These are phyloP conservation scores for Anastrepha obliqua DNA, from an alignment of 1,140 invertebrate species.

Conservation along the genomic window DNA sequence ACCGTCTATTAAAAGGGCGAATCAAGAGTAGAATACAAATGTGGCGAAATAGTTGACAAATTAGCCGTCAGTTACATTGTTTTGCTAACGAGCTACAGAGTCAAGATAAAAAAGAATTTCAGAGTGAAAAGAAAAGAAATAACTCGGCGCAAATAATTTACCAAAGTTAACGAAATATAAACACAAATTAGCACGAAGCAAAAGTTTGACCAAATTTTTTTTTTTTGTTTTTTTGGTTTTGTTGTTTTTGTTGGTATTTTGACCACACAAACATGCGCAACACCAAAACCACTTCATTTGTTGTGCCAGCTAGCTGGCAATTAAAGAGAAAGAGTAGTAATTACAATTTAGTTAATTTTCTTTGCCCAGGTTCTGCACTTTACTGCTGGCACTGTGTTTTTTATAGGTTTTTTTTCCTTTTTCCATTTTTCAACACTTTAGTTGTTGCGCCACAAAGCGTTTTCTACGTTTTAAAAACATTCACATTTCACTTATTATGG, in stretches of 20 bases:
- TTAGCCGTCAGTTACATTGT: neutral
- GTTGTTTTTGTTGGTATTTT: neutral
- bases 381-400: neutral
- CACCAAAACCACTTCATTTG: constrained; percentile 30
- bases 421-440: neutral
- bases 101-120: neutral
- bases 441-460: neutral
- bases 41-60: neutral
- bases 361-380: neutral
- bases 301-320: neutral
- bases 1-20: no score
- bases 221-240: neutral
- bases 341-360: constrained; percentile 23
- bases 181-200: constrained; percentile 6
- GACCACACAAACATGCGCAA: neutral
- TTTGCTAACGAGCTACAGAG: neutral
- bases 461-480: neutral
- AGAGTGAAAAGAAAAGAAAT: neutral
- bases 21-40: no score
- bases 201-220: constrained; percentile 1
- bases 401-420: neutral
- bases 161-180: neutral
- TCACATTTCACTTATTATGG: neutral
- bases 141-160: neutral
- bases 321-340: constrained; percentile 27